Percentiles rank a stretch among this genome's conserved stretches.
These are phyloP conservation scores for Panagrolaimus sp. DNA, from an alignment of 1,140 invertebrate species.

Conservation along the genomic window DNA sequence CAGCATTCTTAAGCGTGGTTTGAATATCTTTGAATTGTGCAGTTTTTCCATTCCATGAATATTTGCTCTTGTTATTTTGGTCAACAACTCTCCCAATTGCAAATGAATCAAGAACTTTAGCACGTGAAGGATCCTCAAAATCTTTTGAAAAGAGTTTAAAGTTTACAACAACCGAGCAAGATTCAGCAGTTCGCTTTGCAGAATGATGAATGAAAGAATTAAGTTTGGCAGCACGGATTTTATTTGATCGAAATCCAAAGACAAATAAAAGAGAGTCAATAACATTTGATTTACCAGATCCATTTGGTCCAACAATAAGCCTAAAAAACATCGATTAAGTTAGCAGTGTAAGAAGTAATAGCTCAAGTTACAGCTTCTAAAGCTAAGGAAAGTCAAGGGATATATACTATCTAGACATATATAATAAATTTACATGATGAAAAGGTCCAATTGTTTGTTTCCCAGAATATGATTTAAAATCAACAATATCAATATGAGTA, in stretches of 20 bases:
- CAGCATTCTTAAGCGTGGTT: conserved; percentile 69
- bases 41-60: conserved; percentile 34
- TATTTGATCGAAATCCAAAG: conserved; percentile 74
- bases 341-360: no score
- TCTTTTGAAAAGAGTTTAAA: conserved; percentile 76
- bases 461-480: conserved; percentile 96
- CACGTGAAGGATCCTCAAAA: neutral
- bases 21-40: conserved; percentile 41
- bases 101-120: neutral
- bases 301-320: conserved; percentile 98
- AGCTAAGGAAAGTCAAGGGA: neutral
- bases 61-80: conserved; percentile 66
- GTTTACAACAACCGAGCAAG: conserved; percentile 81
- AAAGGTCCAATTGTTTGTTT: conserved; percentile 67
- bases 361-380: no score
- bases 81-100: neutral
- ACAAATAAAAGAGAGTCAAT: conserved; percentile 99
- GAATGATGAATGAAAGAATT: conserved; percentile 82
- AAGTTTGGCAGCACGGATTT: conserved; percentile 91
- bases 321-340: no score
- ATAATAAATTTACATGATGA: conserved; percentile 61
- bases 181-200: conserved; percentile 75
- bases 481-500: conserved; percentile 80
- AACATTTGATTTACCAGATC: conserved; percentile 98
- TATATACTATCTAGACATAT: neutral